Base-by-base conservation (phyloP, 2,113 vertebrate genomes). In the Ammodytes dubius region DNA sequence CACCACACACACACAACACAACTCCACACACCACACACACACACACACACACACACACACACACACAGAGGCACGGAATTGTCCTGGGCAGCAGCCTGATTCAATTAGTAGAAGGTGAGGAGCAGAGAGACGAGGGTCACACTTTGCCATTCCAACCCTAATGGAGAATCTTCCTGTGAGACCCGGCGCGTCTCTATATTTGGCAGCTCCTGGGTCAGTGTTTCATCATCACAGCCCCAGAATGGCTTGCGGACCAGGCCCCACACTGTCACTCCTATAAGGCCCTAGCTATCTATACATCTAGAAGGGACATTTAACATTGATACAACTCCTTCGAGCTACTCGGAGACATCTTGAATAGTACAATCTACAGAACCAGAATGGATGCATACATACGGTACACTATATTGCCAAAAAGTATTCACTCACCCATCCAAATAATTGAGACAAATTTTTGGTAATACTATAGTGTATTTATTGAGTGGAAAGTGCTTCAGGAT, bases 71-170 rank as follows among this genome's bases (percentile, higher is more conserved):
- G 61, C 57, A 14, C 9, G 37, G 4, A 84, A 88, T 88, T 87
- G 89, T 90, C 90, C 86, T 68, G 80, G 79, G 87, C 89, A 75
- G 89, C 77, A 84, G 88, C 90, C 88, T 89, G 87, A 94, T 94
- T 94, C 92, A 93, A 95, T 95, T 95, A 95, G 88, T 53, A 43
- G 58, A 84, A 94, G 94, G 93, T 93, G 93, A 94, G 87, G 79
- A 93, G 90, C 87, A 60, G 64, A 73, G 85, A 91, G 92, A 95
- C 94, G 91, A 92, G 93, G 94, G 94, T 95, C 94, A 93, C 83
- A 70, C 88, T 88, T 27, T 82, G 90, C 84, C 90, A 83, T 87
- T 87, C 79, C 90, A 81, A 89, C 78, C 91, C 84, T 88, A 94
- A 93, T 91, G 83, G 89, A 89, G 86, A 87, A 73, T 75, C 86